Base-by-base conservation (phyloP, 2,888 invertebrate species). In the Tetragnatha montana region DNA sequence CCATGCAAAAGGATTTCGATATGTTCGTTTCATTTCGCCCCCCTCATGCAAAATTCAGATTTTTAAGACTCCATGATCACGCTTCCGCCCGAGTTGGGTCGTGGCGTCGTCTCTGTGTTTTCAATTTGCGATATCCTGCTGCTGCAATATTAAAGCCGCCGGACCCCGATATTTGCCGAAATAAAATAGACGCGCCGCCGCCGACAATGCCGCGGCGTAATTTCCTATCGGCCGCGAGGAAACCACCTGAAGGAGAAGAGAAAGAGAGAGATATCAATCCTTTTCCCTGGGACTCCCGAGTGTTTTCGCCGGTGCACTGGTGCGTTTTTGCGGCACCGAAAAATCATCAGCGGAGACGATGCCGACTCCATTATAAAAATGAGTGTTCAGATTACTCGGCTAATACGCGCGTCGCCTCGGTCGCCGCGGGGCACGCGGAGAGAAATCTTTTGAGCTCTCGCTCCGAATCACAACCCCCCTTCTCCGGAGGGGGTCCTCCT, bases 321-420 rank as follows among this genome's bases (percentile, higher is more conserved):
- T 60, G 22, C 49, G 80, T 49, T 68, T 80, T 47, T 80, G 80
- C 69, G 80, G 80, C 70, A 22, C 73, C 49, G 69, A 21, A 78
- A 82, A 82, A 79, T 82, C 82, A 82, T 82, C 82, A 88, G 79
- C 71, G 81, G 71, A 51, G 71, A 78, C 74, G 70, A 47, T 81
- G 51, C 71, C 50, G 76, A 78, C 78, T 88, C 88, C 88, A 88
- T 88, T 88, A 88, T 88, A 88, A 88, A 88, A 88, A 82, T 88
- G 88, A 88, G 82, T 35, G 35, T 50, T 50, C 71, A 82, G 88
- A 88, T 88, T 88, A 88, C 82, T 47, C 71, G 82, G 51, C 78
- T 60, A 21, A 60, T 22, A 78, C 60, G 60, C 19, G 7, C 78
- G 22, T 47, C 82, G 82, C 78, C 49, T 82, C 73, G 71, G 78